These are phyloP conservation scores for Gallinago stenura DNA, from an alignment of 2,797 vertebrate species.

Conservation along the genomic window DNA sequence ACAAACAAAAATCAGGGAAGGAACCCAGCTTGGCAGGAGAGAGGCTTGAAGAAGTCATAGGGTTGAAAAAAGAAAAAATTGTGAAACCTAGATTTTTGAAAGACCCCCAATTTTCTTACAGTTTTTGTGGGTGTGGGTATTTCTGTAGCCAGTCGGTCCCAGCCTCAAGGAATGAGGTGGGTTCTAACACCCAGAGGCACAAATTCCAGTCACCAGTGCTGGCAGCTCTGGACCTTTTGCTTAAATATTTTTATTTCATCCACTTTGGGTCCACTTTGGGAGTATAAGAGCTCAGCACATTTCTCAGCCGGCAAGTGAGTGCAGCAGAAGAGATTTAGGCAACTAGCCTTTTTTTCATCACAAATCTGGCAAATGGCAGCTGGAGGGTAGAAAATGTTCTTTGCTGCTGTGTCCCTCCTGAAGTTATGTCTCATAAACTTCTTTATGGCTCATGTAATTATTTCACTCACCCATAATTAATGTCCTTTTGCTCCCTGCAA, in stretches of 20 bases:
- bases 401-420: neutral
- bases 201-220: neutral
- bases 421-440: neutral
- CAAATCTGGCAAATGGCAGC: neutral
- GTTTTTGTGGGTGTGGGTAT: neutral
- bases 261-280: neutral
- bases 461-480: neutral
- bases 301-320: neutral
- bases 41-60: neutral
- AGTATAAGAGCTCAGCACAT: fast-evolving
- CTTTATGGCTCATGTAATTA: neutral
- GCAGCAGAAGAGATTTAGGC: neutral
- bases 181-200: neutral
- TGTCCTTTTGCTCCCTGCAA: neutral
- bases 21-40: neutral
- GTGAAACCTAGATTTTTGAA: neutral
- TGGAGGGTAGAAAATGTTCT: neutral
- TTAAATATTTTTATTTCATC: neutral
- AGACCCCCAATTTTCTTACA: neutral
- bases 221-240: neutral
- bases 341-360: neutral
- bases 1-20: neutral
- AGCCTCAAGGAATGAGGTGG: neutral
- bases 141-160: neutral
- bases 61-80: neutral